phyloP scores from a whole-genome alignment of 2,113 vertebrate genomes.

The Plectropomus leopardus region DNA sequence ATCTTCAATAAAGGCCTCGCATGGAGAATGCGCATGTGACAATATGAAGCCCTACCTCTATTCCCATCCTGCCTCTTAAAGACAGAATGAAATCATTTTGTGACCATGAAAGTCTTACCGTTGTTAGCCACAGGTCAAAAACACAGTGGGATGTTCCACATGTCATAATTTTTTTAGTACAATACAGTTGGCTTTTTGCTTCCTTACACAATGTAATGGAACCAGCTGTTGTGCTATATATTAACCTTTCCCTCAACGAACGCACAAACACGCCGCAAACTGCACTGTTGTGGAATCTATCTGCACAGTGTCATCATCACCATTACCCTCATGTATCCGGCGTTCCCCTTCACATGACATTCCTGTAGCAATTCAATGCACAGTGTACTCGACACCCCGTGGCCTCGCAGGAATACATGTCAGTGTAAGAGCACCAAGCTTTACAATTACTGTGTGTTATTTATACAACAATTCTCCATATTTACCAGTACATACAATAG shows the following conservation, averaged over 20 bases:
- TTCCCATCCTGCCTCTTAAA: slow-evolving; percentile 8
- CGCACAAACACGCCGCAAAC: slow-evolving; percentile 41
- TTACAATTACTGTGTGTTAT: slow-evolving; percentile 33
- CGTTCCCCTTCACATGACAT: slow-evolving; percentile 58
- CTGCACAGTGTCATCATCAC: slow-evolving; percentile 56
- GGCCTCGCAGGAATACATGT: slow-evolving; percentile 56
- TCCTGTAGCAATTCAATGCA: slow-evolving; percentile 58
- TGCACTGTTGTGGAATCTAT: slow-evolving; percentile 51
- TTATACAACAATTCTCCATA: slow-evolving; percentile 27
- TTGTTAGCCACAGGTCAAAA: slow-evolving; percentile 26
- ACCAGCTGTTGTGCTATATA: slow-evolving; percentile 18
- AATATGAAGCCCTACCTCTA: slow-evolving; percentile 7
- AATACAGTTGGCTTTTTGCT: slow-evolving; percentile 21
- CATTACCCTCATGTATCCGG: slow-evolving; percentile 54
- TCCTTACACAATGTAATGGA: slow-evolving; percentile 43
- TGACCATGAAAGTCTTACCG: slow-evolving; percentile 23
- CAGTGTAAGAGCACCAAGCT: slow-evolving; percentile 26
- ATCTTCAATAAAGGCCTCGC: slow-evolving; percentile 56
- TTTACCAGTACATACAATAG: slow-evolving; percentile 1
- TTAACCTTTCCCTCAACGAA: slow-evolving; percentile 43
- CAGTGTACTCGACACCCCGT: slow-evolving; percentile 27
- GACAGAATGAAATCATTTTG: slow-evolving; percentile 36
- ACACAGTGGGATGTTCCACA: neutral
- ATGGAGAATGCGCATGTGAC: slow-evolving; percentile 37
- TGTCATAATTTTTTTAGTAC: slow-evolving; percentile 14